Conservation (phyloP, 2,888 invertebrate genomes). For the Tipula unca region DNA sequence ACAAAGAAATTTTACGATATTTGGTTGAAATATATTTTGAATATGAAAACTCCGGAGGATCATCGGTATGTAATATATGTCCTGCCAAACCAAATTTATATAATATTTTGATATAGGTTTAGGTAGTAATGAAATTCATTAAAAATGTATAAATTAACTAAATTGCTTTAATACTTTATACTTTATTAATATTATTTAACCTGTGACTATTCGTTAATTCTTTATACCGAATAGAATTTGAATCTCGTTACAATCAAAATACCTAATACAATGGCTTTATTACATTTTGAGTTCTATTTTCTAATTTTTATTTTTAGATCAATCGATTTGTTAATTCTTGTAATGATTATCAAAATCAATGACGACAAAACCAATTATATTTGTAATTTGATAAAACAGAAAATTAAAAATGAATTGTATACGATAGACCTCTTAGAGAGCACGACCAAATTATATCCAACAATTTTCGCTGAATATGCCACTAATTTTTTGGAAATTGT, state of each 20-base stretch:
- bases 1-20: conserved; percentile 36
- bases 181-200: no score
- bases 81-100: no score
- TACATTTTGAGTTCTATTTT: background rate
- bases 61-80: conserved; percentile 29
- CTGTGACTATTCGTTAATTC: no score
- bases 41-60: conserved; percentile 27
- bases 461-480: conserved; percentile 49
- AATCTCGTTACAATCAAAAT: no score
- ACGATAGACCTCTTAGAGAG: conserved; percentile 49
- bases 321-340: conserved; percentile 57
- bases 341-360: conserved; percentile 54
- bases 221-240: no score
- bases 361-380: conserved; percentile 52
- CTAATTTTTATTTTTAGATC: conserved; percentile 41
- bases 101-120: no score
- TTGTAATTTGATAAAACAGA: conserved; percentile 52
- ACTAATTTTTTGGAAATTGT: conserved; percentile 48
- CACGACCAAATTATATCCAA: conserved; percentile 47
- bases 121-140: no score
- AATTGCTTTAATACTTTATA: no score
- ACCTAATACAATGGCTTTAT: no score
- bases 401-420: conserved; percentile 53
- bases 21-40: conserved; percentile 35
- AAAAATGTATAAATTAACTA: no score